phyloP scores from a whole-genome alignment of 1,140 invertebrate species.

The Triops cancriformis region DNA sequence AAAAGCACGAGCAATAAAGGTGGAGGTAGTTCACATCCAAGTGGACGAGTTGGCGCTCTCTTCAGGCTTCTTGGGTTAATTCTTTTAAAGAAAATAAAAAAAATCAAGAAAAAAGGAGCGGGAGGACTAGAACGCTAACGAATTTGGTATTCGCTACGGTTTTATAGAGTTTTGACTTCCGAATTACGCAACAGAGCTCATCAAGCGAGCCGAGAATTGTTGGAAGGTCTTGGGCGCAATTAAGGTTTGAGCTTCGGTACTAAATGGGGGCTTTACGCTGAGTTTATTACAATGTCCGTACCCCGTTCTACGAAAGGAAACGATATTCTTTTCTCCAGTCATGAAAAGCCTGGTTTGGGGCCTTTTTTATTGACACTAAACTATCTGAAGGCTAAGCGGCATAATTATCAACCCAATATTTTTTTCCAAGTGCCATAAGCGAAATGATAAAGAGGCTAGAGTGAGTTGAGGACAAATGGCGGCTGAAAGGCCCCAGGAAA shows the following conservation, averaged over 20 bases:
- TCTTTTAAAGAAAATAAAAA: no score
- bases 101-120: no score
- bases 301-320: neutral
- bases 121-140: no score
- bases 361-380: neutral
- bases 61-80: neutral
- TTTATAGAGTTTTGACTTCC: no score
- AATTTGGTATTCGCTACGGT: no score
- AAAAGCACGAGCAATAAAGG: conserved; percentile 13
- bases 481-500: neutral
- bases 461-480: neutral
- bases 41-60: neutral
- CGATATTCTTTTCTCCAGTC: neutral
- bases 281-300: neutral
- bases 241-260: neutral
- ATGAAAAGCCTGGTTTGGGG: neutral
- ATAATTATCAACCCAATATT: neutral
- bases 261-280: neutral
- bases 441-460: conserved; percentile 6
- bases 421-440: neutral
- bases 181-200: no score
- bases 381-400: neutral
- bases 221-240: neutral
- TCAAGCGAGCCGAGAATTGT: neutral
- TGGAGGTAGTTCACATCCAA: neutral